These are phyloP conservation scores for Rhinogobius similis DNA, from an alignment of 2,113 vertebrate genomes.

Conservation along the genomic window DNA sequence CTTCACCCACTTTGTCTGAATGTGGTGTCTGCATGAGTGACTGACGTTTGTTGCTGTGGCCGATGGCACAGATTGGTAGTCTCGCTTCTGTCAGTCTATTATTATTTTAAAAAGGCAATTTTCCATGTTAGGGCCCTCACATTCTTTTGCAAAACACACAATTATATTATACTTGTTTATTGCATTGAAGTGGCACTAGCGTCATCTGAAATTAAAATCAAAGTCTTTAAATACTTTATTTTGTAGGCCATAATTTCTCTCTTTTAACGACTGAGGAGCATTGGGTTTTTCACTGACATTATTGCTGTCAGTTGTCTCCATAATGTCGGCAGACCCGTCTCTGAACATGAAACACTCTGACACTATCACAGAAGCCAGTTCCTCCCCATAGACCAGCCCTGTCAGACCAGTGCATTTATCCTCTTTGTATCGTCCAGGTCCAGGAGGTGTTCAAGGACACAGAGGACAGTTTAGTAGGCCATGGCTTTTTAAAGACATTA, in stretches of 20 bases:
- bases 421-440: background rate
- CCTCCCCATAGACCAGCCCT: background rate
- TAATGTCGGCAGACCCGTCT: background rate
- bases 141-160: background rate
- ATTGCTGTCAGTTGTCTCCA: background rate
- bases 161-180: background rate
- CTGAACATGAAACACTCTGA: background rate
- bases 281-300: background rate
- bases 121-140: no score
- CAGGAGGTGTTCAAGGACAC: conserved; percentile 1
- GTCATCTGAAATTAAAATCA: background rate
- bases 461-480: background rate
- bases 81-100: no score
- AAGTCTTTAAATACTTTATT: background rate
- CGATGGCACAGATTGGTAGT: no score
- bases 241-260: background rate
- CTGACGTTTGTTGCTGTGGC: no score
- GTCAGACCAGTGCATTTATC: background rate
- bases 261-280: background rate
- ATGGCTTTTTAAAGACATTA: background rate
- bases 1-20: no score
- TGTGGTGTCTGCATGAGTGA: no score
- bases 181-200: background rate
- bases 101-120: no score
- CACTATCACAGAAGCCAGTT: conserved; percentile 1